Percentiles rank a stretch among this genome's conserved stretches.
These are phyloP conservation scores for Scotopteryx bipunctaria DNA, from an alignment of 2,888 invertebrate genomes.

Conservation along the genomic window DNA sequence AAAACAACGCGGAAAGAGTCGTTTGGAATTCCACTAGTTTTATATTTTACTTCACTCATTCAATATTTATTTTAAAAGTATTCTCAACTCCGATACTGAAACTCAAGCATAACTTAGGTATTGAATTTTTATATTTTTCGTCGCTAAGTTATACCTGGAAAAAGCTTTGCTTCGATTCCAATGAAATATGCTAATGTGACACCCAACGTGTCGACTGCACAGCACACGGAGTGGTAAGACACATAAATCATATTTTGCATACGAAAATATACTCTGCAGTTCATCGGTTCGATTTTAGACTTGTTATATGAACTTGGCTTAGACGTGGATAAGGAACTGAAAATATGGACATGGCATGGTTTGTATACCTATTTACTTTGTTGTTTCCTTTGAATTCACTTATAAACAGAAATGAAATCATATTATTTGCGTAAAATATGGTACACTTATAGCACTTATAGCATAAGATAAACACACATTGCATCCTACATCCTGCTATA, in stretches of 20 bases:
- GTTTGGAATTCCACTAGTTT: too few species aligned
- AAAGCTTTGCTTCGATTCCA: slow-evolving; percentile 22
- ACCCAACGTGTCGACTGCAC: slow-evolving; percentile 44
- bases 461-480: too few species aligned
- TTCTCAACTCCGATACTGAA: too few species aligned
- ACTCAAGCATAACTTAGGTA: neutral
- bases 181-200: slow-evolving; percentile 44
- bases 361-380: neutral
- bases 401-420: too few species aligned
- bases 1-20: too few species aligned
- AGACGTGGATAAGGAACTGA: slow-evolving; percentile 23
- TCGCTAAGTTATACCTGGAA: slow-evolving; percentile 15
- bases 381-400: too few species aligned
- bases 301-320: slow-evolving; percentile 52
- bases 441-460: too few species aligned
- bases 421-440: too few species aligned
- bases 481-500: too few species aligned
- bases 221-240: slow-evolving; percentile 44
- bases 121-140: neutral
- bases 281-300: slow-evolving; percentile 67
- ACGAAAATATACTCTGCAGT: slow-evolving; percentile 56
- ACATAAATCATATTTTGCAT: slow-evolving; percentile 77
- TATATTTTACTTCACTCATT: too few species aligned
- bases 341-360: slow-evolving; percentile 29
- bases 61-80: too few species aligned